Conservation (phyloP, 2,113 vertebrate species). For the Anser cygnoides region DNA sequence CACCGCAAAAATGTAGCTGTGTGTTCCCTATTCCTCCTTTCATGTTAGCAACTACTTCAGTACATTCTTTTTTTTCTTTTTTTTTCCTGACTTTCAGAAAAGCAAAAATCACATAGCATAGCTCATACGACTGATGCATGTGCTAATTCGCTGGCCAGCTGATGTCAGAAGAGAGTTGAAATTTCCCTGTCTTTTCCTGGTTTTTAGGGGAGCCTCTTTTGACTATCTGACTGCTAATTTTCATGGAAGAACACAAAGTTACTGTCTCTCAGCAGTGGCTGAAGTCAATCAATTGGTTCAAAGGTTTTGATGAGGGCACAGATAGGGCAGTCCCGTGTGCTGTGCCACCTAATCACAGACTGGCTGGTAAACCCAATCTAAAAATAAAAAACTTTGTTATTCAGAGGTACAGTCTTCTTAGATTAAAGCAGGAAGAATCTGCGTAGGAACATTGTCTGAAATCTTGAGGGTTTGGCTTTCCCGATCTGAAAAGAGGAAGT, state of each 20-base stretch:
- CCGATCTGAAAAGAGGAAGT: background rate
- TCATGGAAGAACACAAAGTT: background rate
- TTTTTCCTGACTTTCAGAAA: background rate
- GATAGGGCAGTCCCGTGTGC: background rate
- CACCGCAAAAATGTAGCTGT: background rate
- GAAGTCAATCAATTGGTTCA: background rate
- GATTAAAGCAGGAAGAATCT: background rate
- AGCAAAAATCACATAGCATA: background rate
- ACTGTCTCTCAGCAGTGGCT: background rate
- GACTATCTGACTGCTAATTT: background rate
- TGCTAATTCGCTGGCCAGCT: background rate
- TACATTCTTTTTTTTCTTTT: fast-evolving
- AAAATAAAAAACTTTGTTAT: background rate
- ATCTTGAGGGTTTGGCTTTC: background rate
- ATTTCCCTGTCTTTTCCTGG: background rate
- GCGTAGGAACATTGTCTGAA: background rate
- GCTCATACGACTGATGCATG: background rate
- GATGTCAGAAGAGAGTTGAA: background rate
- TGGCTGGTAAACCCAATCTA: background rate
- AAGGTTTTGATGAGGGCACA: background rate
- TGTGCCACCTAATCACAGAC: background rate
- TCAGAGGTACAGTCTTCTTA: background rate
- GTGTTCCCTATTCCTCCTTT: background rate
- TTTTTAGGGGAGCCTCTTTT: background rate
- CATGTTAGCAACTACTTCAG: background rate